Conservation (phyloP, 2,797 vertebrate species). For the Phrynocephalus vlangalii region DNA sequence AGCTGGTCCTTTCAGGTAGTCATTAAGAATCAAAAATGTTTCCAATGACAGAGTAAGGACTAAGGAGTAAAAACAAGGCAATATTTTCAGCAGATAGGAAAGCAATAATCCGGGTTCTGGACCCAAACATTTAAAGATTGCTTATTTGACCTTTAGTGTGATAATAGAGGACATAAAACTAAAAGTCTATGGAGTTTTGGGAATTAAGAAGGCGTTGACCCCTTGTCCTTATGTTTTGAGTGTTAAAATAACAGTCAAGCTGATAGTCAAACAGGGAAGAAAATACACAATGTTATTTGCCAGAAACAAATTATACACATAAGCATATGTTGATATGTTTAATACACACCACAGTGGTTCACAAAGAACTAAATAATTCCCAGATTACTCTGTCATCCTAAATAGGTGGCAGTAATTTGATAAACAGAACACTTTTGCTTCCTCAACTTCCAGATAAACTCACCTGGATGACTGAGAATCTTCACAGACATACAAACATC, state of each 20-base stretch:
- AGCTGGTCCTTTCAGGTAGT: neutral
- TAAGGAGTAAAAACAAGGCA: neutral
- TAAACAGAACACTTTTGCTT: neutral
- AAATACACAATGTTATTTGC: neutral
- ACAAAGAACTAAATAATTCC: too few species aligned
- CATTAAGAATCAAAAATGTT: neutral
- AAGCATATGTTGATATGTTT: too few species aligned
- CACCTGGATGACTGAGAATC: too few species aligned
- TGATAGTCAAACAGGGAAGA: fast-evolving
- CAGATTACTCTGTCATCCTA: neutral
- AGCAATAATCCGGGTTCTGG: neutral
- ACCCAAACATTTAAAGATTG: neutral
- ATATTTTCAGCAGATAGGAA: neutral
- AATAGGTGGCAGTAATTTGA: fast-evolving
- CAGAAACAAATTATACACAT: too few species aligned
- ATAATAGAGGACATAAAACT: conserved; percentile 28
- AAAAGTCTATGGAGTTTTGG: neutral
- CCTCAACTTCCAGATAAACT: too few species aligned
- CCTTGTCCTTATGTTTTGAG: too few species aligned
- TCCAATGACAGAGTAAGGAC: neutral
- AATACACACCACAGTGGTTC: too few species aligned
- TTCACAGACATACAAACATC: neutral
- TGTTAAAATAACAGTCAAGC: neutral
- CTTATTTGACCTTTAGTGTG: conserved; percentile 25
- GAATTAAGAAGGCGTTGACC: neutral